Evolutionary conservation across 2,797 vertebrate genomes (phyloP).

Genomic region (Sebastes trivittatus): DNA sequence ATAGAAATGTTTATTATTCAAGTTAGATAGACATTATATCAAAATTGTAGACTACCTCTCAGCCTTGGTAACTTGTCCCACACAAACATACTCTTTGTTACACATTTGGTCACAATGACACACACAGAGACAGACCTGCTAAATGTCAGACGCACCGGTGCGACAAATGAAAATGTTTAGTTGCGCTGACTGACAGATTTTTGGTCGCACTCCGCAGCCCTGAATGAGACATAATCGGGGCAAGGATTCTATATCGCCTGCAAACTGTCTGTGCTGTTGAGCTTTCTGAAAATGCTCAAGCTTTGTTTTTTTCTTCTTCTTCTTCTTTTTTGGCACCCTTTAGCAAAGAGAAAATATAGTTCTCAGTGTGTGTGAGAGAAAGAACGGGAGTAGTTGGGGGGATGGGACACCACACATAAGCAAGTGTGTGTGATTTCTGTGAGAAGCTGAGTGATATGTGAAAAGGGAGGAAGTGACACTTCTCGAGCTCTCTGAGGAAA

Average conservation of each 20-base stretch:
- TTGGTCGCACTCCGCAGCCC: too few relatives aligned
- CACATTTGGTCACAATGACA: too few relatives aligned
- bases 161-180: too few relatives aligned
- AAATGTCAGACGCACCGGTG: too few relatives aligned
- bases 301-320: not conserved
- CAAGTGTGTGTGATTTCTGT: not conserved
- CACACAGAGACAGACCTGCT: too few relatives aligned
- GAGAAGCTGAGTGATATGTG: constrained; percentile 34
- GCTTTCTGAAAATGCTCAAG: not conserved
- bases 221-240: too few relatives aligned
- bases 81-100: too few relatives aligned
- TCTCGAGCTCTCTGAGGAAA: not conserved
- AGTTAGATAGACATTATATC: too few relatives aligned
- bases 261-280: not conserved
- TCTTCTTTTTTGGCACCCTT: not conserved
- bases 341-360: constrained; percentile 5
- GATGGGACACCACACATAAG: not conserved
- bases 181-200: too few relatives aligned
- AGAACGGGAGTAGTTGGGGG: not conserved
- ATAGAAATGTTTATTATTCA: too few relatives aligned
- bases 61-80: too few relatives aligned
- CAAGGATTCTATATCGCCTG: not conserved
- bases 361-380: not conserved
- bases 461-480: constrained; percentile 29
- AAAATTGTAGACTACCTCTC: too few relatives aligned